A percentile compares a stretch with the other conserved stretches of the same genome.
These are phyloP conservation scores for Orycteropus afer DNA, from an alignment of 2,113 vertebrate species.

Conservation along the genomic window DNA sequence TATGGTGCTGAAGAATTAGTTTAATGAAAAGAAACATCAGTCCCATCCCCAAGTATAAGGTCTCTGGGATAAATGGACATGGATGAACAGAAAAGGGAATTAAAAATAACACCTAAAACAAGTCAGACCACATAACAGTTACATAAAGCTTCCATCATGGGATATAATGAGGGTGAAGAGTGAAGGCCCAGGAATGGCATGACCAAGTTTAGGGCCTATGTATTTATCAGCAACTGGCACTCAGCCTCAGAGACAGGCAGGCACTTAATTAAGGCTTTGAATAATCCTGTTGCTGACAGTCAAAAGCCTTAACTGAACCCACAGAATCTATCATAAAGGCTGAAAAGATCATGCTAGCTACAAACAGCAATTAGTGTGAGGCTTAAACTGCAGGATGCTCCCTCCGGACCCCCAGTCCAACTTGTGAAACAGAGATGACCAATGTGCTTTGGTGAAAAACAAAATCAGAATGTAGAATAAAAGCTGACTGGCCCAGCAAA, in stretches of 20 bases:
- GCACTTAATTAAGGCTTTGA: slow-evolving; percentile 61
- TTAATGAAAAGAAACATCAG: not conserved
- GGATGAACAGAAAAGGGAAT: not conserved
- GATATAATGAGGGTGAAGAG: slow-evolving; percentile 16
- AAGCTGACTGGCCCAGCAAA: not conserved
- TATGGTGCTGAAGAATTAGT: not conserved
- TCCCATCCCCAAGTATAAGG: not conserved
- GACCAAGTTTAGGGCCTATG: not conserved
- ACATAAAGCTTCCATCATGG: slow-evolving; percentile 10
- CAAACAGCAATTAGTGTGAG: slow-evolving; percentile 63
- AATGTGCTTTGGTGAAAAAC: not conserved
- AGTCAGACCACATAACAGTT: not conserved
- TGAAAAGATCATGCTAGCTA: slow-evolving; percentile 41
- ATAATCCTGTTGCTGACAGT: slow-evolving; percentile 50
- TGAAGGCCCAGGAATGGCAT: not conserved
- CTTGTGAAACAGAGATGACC: not conserved
- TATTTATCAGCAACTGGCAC: slow-evolving; percentile 63
- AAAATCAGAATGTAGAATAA: not conserved
- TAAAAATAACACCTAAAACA: not conserved
- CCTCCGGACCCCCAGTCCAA: not conserved
- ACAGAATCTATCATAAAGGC: slow-evolving; percentile 26
- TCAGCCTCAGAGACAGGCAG: not conserved
- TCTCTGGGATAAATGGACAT: not conserved
- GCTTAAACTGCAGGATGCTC: not conserved
- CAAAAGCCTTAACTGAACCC: slow-evolving; percentile 61